Evolutionary conservation across 2,888 invertebrate species (phyloP), one percentile per base, ranked within the genome.

Genomic region (Dryobotodes eremita): DNA sequence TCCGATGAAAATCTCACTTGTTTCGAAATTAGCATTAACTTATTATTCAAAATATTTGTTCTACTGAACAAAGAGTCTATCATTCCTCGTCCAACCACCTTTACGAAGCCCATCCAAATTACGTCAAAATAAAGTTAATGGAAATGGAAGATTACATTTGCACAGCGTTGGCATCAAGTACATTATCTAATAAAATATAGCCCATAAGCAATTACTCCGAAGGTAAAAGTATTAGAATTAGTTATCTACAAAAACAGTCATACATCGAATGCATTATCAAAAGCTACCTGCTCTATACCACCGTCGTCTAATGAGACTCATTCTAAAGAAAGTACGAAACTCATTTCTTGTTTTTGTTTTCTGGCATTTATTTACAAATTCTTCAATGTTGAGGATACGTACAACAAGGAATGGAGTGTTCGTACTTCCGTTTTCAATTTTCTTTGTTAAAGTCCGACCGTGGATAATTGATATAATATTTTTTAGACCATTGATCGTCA

Each of bases 201-300:
- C 81, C 70, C 80, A 74, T 46, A 83, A 87, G 88, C 84, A 70
- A 70, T 77, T 79, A 80, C 55, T 84, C 59, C 42, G 23, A 77
- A 76, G 78, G 57, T 81, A 69, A 50, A 76, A 71, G 53, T 73
- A 71, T 78, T 80, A 81, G 65, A 77, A 85, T 84, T 73, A 75
- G 62, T 83, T 82, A 78, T 72, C 55, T 83, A 85, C 78, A 86
- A 85, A 57, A 0, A 85, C 59, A 75, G 77, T 61, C 71, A 81
- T 81, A 72, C 86, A 88, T 83, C 75, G 71, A 87, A 83, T 86
- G 75, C 81, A 83, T 89, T 91, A 91, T 91, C 88, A 91, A 91
- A 91, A 91, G 86, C 91, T 91, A 91, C 88, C 86, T 70, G 77
- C 86, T 80, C 84, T 75, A 86, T 77, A 85, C 75, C 78, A 79